Conservation (phyloP, 2,113 vertebrate species). For the Isurus oxyrinchus region DNA sequence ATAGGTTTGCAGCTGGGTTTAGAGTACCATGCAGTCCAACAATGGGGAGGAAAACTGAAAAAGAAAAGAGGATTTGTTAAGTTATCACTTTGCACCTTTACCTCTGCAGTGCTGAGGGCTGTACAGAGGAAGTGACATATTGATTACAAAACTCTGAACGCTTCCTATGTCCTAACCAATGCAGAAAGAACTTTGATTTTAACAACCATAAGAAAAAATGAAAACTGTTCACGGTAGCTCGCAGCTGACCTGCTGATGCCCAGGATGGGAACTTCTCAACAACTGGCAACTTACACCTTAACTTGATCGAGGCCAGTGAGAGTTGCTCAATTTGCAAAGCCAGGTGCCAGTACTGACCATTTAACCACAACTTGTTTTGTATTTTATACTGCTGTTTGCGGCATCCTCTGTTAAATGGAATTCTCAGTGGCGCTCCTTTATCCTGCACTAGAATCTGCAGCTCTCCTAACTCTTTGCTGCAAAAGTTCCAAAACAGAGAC, state of each 20-base stretch:
- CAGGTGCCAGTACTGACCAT: neutral
- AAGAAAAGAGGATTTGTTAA: neutral
- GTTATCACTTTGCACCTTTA: neutral
- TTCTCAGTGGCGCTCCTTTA: neutral
- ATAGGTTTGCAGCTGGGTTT: neutral
- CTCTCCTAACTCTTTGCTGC: neutral
- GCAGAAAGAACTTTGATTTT: neutral
- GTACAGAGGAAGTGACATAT: neutral
- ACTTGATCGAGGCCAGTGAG: neutral
- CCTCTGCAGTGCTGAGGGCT: neutral
- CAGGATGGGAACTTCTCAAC: neutral
- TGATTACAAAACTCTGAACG: neutral
- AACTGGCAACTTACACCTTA: neutral
- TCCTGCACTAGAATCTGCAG: neutral
- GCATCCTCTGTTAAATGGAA: neutral
- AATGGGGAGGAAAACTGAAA: neutral
- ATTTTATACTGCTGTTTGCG: neutral
- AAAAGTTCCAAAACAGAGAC: neutral
- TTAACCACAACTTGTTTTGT: neutral
- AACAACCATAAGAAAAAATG: neutral
- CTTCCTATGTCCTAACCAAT: neutral
- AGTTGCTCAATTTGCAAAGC: neutral
- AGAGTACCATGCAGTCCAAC: neutral
- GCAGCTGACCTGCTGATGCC: too few relatives aligned
- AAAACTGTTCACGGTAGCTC: neutral